These are phyloP conservation scores for Porites australiensis DNA, from an alignment of 64 coral and sea anemone species.

Conservation along the genomic window DNA sequence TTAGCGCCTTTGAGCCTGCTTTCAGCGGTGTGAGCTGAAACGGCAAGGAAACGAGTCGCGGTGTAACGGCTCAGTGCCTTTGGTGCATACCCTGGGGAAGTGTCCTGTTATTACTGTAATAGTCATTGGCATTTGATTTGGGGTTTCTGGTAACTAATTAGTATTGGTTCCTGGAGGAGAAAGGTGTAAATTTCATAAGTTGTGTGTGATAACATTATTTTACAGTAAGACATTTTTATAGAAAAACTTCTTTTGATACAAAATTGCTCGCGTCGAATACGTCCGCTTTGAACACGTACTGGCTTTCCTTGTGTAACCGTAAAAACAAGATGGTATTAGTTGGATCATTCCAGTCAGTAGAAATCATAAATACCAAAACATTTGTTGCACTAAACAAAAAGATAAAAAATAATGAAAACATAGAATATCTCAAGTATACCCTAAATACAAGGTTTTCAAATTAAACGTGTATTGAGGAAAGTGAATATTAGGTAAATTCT, in stretches of 20 bases:
- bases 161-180: not conserved
- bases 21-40: not conserved
- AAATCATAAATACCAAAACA: not conserved
- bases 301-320: not conserved
- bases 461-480: not conserved
- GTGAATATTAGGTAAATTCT: not conserved
- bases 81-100: too few species aligned
- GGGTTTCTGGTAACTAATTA: not conserved
- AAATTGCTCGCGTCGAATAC: not conserved
- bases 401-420: not conserved
- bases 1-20: not conserved
- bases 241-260: constrained; percentile 8
- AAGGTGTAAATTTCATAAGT: constrained; percentile 6
- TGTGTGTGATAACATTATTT: not conserved
- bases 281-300: not conserved
- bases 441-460: not conserved
- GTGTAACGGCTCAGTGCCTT: too few species aligned
- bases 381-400: not conserved
- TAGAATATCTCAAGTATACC: not conserved
- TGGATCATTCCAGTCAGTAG: not conserved
- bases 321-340: not conserved
- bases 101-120: not conserved
- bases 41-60: not conserved
- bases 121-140: not conserved
- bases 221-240: constrained; percentile 7